Conservation (phyloP, 2,113 vertebrate genomes). For the Centropus bengalensis region DNA sequence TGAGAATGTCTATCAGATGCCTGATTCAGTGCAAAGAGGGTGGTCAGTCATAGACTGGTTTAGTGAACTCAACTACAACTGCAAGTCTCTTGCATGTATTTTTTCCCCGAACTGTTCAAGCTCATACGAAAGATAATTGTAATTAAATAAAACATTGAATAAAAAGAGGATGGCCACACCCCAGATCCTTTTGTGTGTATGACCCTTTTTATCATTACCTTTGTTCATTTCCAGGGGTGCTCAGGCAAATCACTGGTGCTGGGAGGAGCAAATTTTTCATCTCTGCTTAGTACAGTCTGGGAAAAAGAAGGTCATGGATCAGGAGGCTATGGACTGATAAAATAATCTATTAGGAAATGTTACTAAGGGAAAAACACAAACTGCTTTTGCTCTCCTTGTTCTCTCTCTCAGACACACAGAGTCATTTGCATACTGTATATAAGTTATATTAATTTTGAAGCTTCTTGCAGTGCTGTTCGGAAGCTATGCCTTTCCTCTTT, state of each 20-base stretch:
- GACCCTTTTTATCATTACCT: background rate
- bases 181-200: background rate
- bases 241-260: background rate
- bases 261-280: background rate
- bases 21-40: background rate
- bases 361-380: background rate
- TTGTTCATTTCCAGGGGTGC: background rate
- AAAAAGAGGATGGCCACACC: background rate
- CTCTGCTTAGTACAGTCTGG: background rate
- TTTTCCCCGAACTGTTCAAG: background rate
- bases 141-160: background rate
- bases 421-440: background rate
- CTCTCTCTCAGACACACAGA: background rate
- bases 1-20: background rate
- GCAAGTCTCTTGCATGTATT: background rate
- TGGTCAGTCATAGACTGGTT: background rate
- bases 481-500: background rate
- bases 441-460: background rate
- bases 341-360: background rate
- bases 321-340: background rate
- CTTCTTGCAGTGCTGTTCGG: background rate
- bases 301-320: background rate
- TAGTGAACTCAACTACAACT: background rate
- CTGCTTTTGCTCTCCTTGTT: background rate
- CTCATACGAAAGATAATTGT: background rate